phyloP scores from a whole-genome alignment of 1,140 invertebrate species.

The Sitodiplosis mosellana region DNA sequence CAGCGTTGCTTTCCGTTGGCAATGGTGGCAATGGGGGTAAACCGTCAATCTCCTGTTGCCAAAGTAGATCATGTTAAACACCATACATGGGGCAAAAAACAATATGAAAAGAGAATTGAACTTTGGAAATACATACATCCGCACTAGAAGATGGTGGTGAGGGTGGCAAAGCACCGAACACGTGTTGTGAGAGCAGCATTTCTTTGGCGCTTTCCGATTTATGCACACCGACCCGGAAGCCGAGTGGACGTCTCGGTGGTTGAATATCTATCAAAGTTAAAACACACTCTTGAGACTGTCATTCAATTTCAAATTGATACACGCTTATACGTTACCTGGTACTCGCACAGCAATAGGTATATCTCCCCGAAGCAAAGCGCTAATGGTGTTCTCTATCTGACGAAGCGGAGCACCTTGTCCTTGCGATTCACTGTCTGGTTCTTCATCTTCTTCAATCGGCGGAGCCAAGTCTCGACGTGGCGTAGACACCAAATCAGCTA shows the following conservation, averaged over 20 bases:
- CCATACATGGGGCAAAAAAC: not conserved
- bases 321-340: conserved; percentile 1
- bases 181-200: conserved; percentile 33
- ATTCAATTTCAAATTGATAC: conserved; percentile 3
- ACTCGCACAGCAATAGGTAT: conserved; percentile 23
- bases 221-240: conserved; percentile 34
- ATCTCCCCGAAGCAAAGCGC: conserved; percentile 33
- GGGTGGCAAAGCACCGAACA: conserved; percentile 23
- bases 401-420: conserved; percentile 28
- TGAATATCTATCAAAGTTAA: not conserved
- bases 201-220: conserved; percentile 49
- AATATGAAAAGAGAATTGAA: not conserved
- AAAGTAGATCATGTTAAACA: not conserved
- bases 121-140: conserved; percentile 7
- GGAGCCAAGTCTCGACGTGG: conserved; percentile 29
- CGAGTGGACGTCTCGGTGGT: conserved; percentile 15
- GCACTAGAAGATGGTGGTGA: conserved; percentile 22
- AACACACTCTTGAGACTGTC: conserved; percentile 11
- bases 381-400: conserved; percentile 46
- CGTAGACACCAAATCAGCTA: conserved; percentile 10
- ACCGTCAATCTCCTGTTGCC: conserved; percentile 26
- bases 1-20: conserved; percentile 19
- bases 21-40: conserved; percentile 64
- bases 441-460: conserved; percentile 43
- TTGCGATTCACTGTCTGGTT: conserved; percentile 30